Evolutionary conservation across 2,797 vertebrate species (phyloP).

Genomic region (Esox lucius): DNA sequence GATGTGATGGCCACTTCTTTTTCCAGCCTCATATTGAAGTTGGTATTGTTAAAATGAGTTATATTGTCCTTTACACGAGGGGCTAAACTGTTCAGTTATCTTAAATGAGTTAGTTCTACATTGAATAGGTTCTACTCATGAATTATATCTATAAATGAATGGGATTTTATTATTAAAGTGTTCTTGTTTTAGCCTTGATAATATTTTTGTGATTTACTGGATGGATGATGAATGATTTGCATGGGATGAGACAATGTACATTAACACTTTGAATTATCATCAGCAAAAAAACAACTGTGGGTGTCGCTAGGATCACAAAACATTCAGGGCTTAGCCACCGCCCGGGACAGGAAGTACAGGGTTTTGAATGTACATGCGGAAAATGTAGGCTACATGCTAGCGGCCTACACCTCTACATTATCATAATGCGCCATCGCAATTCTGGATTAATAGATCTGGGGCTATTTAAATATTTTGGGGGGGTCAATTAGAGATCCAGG

Average conservation of each 20-base stretch:
- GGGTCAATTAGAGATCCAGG: too few relatives aligned
- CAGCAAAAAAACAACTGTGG: too few relatives aligned
- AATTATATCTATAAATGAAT: conserved; percentile 37
- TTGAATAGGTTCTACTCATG: conserved; percentile 23
- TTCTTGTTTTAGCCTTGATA: conserved; percentile 55
- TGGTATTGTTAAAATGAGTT: conserved; percentile 54
- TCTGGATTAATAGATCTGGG: too few relatives aligned
- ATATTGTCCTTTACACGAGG: conserved; percentile 41
- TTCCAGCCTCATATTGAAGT: conserved; percentile 77
- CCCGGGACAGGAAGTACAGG: too few relatives aligned
- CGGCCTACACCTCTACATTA: too few relatives aligned
- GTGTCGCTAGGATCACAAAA: too few relatives aligned
- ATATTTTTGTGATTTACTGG: not conserved
- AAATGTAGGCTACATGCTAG: too few relatives aligned
- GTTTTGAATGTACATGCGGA: too few relatives aligned
- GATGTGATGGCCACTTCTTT: conserved; percentile 26
- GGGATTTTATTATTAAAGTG: conserved; percentile 64
- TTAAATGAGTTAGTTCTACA: conserved; percentile 42
- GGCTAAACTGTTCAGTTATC: conserved; percentile 38
- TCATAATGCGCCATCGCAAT: too few relatives aligned
- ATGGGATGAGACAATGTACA: not conserved
- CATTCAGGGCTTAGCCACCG: too few relatives aligned
- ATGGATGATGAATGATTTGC: not conserved
- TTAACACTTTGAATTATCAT: too few relatives aligned
- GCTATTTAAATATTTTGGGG: too few relatives aligned